Base-by-base conservation (phyloP, 2,888 invertebrate genomes). In the Mythimna impura region DNA sequence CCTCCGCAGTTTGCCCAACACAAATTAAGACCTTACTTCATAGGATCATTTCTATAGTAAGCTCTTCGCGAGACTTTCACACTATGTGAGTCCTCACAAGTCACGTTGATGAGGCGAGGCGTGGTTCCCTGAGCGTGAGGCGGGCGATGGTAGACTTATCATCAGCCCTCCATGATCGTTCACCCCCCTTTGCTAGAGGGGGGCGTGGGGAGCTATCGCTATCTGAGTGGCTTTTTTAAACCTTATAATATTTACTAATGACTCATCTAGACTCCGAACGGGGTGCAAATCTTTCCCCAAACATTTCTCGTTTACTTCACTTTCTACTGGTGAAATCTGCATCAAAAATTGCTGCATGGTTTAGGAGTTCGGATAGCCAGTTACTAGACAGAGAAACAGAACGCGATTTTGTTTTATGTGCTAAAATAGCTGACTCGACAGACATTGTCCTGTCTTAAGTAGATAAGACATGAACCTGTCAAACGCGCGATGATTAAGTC, bases 81-180 rank as follows among this genome's bases (percentile, higher is more conserved):
- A 79, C 66, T 52, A 79, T 76, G 79, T 76, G 79, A 79, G 79
- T 81, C 79, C 79, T 80, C 82, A 81, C 77, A 67, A 80, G 71
- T 57, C 80, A 82, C 80, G 80, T 81, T 80, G 80, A 80, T 81
- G 80, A 82, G 82, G 54, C 10, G 82, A 82, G 82, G 80, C 78
- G 75, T 67, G 80, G 79, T 65, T 9, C 82, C 82, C 82, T 79
- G 79, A 81, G 79, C 79, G 79, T 82, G 79, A 79, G 79, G 76
- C 76, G 66, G 77, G 79, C 79, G 74, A 7, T 78, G 72, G 82
- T 78, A 71, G 72, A 36, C 30, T 17, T 71, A 65, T 78, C 72
- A 66, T 36, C 62, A 80, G 80, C 67, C 65, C 43, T 82, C 82
- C 82, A 80, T 71, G 76, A 76, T 73, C 72, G 68, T 71, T 78